phyloP scores from a whole-genome alignment of 2,113 vertebrate genomes.

The Protobothrops flavoviridis region DNA sequence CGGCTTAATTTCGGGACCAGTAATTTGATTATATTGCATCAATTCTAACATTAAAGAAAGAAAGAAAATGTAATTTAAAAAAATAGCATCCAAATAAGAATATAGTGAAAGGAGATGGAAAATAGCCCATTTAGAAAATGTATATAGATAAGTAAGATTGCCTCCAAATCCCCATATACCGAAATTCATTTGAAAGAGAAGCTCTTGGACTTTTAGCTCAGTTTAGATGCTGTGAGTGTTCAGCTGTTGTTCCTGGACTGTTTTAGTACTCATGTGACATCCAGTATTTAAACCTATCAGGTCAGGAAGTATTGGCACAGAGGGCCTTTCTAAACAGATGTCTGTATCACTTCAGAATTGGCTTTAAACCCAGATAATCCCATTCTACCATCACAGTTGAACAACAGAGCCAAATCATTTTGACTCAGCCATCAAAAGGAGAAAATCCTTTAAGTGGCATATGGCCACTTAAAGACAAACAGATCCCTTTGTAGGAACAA shows the following conservation, averaged over 20 bases:
- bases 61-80: neutral
- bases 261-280: neutral
- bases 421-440: neutral
- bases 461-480: neutral
- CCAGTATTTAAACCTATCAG: neutral
- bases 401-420: neutral
- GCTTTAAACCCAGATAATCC: neutral
- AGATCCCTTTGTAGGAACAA: neutral
- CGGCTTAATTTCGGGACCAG: conserved; percentile 1
- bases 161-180: neutral
- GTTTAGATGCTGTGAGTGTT: neutral
- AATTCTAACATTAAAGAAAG: neutral
- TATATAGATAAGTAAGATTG: neutral
- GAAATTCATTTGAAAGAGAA: neutral
- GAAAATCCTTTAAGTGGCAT: neutral
- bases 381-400: neutral
- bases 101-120: neutral
- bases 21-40: neutral
- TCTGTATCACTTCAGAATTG: neutral
- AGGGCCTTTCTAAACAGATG: neutral
- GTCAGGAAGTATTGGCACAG: neutral
- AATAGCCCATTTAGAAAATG: neutral
- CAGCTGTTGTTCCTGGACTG: neutral
- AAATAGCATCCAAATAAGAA: neutral
- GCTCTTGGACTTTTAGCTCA: neutral